These are phyloP conservation scores for Ariolimax columbianus DNA, from an alignment of 2,888 invertebrate species.

Conservation along the genomic window DNA sequence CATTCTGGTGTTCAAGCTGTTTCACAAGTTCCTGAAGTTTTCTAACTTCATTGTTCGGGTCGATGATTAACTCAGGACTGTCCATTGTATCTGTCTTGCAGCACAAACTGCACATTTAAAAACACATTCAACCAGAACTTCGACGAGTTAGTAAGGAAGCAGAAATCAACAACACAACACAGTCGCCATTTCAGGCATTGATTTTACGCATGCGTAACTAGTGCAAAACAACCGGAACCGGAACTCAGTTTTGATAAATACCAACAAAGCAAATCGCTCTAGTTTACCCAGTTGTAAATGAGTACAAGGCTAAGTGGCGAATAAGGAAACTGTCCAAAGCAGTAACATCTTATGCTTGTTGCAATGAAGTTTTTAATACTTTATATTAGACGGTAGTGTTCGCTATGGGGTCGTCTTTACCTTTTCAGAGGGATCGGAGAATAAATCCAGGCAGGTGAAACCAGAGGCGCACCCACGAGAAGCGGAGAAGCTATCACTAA, in stretches of 20 bases:
- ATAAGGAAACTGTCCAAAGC: no score
- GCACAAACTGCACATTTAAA: background rate
- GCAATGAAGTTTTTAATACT: no score
- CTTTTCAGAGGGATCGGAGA: no score
- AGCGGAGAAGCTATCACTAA: no score
- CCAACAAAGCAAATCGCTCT: background rate
- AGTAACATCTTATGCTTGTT: no score
- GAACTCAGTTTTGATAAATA: background rate
- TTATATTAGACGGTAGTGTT: no score
- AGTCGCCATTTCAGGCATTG: constrained; percentile 35
- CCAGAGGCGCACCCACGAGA: no score
- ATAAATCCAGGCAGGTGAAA: no score
- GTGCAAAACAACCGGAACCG: constrained; percentile 1
- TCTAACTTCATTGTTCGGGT: constrained; percentile 76
- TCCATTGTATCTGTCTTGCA: constrained; percentile 57
- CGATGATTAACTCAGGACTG: constrained; percentile 65
- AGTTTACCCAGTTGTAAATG: no score
- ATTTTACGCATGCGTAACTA: constrained; percentile 35
- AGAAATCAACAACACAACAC: background rate
- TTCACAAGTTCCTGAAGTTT: constrained; percentile 78
- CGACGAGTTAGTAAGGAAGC: constrained; percentile 2
- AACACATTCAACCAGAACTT: background rate
- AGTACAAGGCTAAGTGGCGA: no score
- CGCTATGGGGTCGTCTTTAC: no score
- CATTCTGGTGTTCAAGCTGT: constrained; percentile 78